Evolutionary conservation across 64 coral and sea anemone species (phyloP).

Genomic region (Stichodactyla mertensii): DNA sequence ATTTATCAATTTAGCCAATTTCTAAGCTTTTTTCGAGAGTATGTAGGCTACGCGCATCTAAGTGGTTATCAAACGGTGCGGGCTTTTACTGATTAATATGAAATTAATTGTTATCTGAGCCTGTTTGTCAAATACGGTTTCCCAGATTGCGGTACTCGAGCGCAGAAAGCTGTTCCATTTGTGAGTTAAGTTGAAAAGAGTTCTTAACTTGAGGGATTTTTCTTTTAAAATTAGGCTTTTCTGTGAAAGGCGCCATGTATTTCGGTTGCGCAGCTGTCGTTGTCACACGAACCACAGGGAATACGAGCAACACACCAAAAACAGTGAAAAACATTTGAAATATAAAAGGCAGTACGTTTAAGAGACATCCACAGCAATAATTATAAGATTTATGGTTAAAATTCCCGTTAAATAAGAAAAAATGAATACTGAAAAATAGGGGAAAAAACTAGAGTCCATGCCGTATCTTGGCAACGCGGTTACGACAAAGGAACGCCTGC

Average conservation of each 20-base stretch:
- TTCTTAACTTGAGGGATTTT: not conserved
- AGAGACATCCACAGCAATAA: not conserved
- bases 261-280: not conserved
- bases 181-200: no score
- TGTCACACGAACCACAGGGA: not conserved
- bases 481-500: conserved; percentile 1
- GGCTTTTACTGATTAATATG: no score
- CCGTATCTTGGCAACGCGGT: not conserved
- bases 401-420: not conserved
- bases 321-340: not conserved
- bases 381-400: not conserved
- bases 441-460: not conserved
- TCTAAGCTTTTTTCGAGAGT: no score
- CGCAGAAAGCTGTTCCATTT: no score
- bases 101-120: no score
- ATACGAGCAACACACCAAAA: not conserved
- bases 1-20: no score
- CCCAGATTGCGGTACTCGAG: no score
- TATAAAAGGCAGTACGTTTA: not conserved
- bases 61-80: no score
- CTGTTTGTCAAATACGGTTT: no score
- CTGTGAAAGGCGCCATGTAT: not conserved
- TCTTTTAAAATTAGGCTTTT: not conserved
- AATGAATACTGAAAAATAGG: not conserved
- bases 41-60: no score